Evolutionary conservation across 2,797 vertebrate genomes (phyloP).

Genomic region (Gallinago stenura): DNA sequence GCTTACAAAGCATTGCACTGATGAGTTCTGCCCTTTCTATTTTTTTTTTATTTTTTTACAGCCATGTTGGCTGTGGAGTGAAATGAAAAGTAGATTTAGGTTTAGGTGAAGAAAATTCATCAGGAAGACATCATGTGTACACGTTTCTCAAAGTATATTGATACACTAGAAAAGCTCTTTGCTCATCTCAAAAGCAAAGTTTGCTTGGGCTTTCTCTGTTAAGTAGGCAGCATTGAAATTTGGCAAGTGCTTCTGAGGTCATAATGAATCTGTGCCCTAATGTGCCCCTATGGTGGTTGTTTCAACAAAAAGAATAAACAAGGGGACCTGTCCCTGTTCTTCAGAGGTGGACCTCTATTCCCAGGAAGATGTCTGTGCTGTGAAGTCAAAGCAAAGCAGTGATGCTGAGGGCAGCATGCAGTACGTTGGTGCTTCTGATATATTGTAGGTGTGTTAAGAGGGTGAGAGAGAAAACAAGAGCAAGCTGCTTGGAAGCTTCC

Average conservation of each 20-base stretch:
- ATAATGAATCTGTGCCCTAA: neutral
- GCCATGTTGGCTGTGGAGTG: neutral
- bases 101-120: neutral
- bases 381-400: neutral
- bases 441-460: neutral
- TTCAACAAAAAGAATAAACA: neutral
- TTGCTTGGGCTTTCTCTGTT: neutral
- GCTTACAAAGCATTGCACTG: neutral
- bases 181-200: neutral
- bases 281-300: neutral
- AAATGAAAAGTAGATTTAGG: neutral
- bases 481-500: neutral
- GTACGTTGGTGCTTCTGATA: neutral
- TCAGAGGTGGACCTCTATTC: neutral
- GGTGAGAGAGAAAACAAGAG: neutral
- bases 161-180: neutral
- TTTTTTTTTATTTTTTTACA: neutral
- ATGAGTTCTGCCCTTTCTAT: neutral
- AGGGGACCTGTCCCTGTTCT: neutral
- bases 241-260: neutral
- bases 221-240: neutral
- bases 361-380: neutral
- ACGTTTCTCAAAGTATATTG: neutral
- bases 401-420: neutral
- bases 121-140: rapidly evolving